Percentiles rank a stretch among this genome's conserved stretches.
phyloP scores from a whole-genome alignment of 1,140 invertebrate genomes.

The Belonocnema kinseyi region DNA sequence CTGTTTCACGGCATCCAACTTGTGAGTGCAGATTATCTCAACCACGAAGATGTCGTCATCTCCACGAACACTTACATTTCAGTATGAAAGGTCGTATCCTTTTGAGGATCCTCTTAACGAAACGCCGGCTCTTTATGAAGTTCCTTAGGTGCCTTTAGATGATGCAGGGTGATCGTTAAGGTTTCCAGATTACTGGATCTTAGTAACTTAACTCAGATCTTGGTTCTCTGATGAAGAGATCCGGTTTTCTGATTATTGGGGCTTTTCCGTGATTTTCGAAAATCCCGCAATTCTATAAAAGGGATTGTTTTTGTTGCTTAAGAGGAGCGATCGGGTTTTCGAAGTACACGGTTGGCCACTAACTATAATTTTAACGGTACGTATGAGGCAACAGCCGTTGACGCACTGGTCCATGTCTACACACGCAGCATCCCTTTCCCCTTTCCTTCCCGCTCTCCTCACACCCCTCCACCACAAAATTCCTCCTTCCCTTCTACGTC shows the following conservation, averaged over 20 bases:
- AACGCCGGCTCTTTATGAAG: neutral
- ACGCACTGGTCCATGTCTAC: constrained; percentile 77
- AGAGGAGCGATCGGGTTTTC: constrained; percentile 41
- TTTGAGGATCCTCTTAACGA: constrained; percentile 7
- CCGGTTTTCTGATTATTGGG: neutral
- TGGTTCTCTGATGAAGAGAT: neutral
- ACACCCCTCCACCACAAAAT: constrained; percentile 48
- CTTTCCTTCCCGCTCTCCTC: constrained; percentile 55
- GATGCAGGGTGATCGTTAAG: constrained; percentile 27
- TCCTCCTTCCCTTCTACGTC: constrained; percentile 51
- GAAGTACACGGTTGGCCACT: constrained; percentile 65
- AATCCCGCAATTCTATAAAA: neutral
- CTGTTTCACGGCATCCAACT: neutral
- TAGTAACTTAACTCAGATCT: no score
- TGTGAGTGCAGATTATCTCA: neutral
- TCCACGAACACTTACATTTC: neutral
- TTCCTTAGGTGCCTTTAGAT: constrained; percentile 32
- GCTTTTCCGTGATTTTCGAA: neutral
- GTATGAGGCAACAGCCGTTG: constrained; percentile 76
- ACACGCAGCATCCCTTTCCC: constrained; percentile 75
- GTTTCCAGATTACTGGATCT: neutral
- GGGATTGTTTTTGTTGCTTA: neutral
- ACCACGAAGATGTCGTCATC: neutral
- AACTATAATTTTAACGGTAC: constrained; percentile 76
- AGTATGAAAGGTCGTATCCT: neutral